These are phyloP conservation scores for Rhyacophila evoluta DNA, from an alignment of 2,888 invertebrate genomes.

Conservation along the genomic window DNA sequence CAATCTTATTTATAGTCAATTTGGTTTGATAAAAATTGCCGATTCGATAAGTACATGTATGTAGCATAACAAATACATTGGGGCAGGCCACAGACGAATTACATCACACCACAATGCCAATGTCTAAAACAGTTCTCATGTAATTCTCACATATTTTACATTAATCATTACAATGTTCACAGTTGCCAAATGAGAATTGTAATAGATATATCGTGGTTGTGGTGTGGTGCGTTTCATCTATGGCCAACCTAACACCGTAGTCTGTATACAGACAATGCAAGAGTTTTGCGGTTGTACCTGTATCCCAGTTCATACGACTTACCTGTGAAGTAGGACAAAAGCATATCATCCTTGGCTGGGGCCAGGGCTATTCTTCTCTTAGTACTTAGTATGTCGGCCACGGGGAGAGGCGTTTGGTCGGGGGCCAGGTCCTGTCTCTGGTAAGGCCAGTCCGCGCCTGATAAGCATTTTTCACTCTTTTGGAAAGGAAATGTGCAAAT, in stretches of 20 bases:
- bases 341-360: slow-evolving; percentile 48
- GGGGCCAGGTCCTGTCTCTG: slow-evolving; percentile 70
- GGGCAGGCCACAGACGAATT: no score
- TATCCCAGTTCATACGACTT: slow-evolving; percentile 26
- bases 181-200: no score
- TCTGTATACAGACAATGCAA: neutral
- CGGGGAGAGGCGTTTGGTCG: slow-evolving; percentile 56
- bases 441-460: slow-evolving; percentile 74
- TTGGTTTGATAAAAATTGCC: no score
- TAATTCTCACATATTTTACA: no score
- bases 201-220: no score
- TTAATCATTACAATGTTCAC: no score
- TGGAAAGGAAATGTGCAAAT: slow-evolving; percentile 47
- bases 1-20: no score
- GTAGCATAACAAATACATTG: no score
- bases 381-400: slow-evolving; percentile 48
- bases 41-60: no score
- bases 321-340: slow-evolving; percentile 47
- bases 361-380: slow-evolving; percentile 33
- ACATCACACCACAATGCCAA: no score
- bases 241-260: neutral
- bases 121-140: no score
- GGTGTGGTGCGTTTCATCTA: no score
- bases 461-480: slow-evolving; percentile 63
- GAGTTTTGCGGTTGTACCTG: neutral